A percentile compares a stretch with the other conserved stretches of the same genome.
Evolutionary conservation across 1,140 invertebrate genomes (phyloP).

Genomic region (Euglossa dilemma): DNA sequence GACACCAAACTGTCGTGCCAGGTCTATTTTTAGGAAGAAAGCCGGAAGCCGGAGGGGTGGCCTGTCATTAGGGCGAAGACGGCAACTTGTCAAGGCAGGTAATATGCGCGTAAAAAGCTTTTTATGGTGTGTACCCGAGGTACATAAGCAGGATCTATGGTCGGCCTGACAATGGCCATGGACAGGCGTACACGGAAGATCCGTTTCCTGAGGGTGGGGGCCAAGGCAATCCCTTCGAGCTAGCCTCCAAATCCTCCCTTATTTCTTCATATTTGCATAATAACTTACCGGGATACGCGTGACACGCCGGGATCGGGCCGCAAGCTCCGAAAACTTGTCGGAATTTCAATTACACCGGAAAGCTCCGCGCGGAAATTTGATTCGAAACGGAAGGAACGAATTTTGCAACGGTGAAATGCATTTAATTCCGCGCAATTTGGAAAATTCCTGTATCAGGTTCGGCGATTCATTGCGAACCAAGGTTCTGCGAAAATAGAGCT

Average conservation of each 20-base stretch:
- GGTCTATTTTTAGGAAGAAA: conserved; percentile 16
- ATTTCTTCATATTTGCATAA: neutral
- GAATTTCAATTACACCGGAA: conserved; percentile 9
- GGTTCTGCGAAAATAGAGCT: too few relatives aligned
- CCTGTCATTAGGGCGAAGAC: conserved; percentile 8
- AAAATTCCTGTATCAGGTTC: too few relatives aligned
- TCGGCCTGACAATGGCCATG: neutral
- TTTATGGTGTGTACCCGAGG: conserved; percentile 9
- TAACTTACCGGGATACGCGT: neutral
- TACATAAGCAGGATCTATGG: conserved; percentile 17
- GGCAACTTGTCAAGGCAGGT: conserved; percentile 15
- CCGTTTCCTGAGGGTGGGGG: neutral
- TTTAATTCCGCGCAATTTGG: neutral
- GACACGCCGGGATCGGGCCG: too few relatives aligned
- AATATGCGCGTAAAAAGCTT: conserved; percentile 31
- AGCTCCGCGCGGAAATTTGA: neutral
- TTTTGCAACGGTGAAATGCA: too few relatives aligned
- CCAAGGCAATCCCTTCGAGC: neutral
- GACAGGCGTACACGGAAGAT: neutral
- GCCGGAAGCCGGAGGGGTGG: neutral
- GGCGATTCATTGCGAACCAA: too few relatives aligned
- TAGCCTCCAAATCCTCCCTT: neutral
- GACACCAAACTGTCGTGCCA: neutral
- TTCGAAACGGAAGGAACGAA: neutral
- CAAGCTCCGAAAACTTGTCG: neutral